Percentiles rank a stretch among this genome's conserved stretches.
Evolutionary conservation across 2,797 vertebrate species (phyloP).

Genomic region (Leucoraja ocellata): DNA sequence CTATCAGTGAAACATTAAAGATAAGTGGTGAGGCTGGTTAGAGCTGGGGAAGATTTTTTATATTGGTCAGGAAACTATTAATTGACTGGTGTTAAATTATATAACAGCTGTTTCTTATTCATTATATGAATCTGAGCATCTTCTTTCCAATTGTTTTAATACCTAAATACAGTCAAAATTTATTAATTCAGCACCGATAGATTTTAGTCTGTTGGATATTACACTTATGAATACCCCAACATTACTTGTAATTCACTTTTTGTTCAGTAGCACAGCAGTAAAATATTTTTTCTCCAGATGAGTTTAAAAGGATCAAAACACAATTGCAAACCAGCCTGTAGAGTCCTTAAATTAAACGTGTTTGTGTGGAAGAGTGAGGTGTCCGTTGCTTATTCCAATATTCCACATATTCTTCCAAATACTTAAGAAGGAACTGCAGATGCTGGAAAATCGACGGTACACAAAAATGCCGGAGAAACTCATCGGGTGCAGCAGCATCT

Average conservation of each 20-base stretch:
- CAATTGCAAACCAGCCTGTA: neutral
- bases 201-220: too few relatives aligned
- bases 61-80: neutral
- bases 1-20: conserved; percentile 8
- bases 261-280: too few relatives aligned
- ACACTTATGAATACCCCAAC: too few relatives aligned
- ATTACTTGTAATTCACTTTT: too few relatives aligned
- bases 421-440: too few relatives aligned
- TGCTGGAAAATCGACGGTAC: too few relatives aligned
- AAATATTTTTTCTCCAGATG: too few relatives aligned
- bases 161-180: neutral
- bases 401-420: neutral
- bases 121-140: neutral
- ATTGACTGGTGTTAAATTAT: neutral
- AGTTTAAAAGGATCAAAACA: too few relatives aligned
- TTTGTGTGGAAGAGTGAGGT: neutral
- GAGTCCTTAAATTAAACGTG: neutral
- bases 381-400: too few relatives aligned
- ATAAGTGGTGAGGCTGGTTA: neutral
- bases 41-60: neutral
- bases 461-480: too few relatives aligned
- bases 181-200: too few relatives aligned
- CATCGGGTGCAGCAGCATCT: too few relatives aligned
- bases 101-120: neutral
- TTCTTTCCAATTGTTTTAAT: neutral